phyloP scores from a whole-genome alignment of 2,113 vertebrate species.

The Circaetus cinerascens region DNA sequence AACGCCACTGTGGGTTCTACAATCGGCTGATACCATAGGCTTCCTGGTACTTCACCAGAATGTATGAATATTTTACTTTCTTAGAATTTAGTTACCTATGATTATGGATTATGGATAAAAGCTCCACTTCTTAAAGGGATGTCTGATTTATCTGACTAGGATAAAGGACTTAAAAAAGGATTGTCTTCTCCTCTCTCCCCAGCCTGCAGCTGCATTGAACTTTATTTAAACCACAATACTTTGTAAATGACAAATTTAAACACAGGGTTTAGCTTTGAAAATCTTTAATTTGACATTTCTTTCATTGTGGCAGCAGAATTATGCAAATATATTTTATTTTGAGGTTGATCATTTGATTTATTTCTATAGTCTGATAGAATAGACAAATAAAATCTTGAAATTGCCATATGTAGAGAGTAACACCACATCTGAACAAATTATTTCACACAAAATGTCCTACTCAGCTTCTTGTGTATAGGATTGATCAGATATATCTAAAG shows the following conservation, averaged over 20 bases:
- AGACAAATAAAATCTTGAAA: neutral
- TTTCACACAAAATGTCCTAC: neutral
- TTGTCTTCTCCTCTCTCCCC: neutral
- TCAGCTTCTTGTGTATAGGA: neutral
- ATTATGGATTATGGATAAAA: neutral
- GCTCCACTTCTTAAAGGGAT: neutral
- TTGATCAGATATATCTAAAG: neutral
- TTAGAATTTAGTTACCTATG: neutral
- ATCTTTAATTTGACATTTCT: neutral
- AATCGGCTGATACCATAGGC: neutral
- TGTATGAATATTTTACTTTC: neutral
- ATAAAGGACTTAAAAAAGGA: neutral
- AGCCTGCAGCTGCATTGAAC: neutral
- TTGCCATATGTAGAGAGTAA: neutral
- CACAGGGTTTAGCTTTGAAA: neutral
- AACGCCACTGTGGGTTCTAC: neutral
- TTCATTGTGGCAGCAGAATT: neutral
- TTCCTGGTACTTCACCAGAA: neutral
- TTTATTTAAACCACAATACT: neutral
- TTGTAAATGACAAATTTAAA: neutral
- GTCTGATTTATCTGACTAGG: neutral
- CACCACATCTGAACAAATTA: neutral
- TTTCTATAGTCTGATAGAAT: neutral
- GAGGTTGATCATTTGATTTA: neutral
- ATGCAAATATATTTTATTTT: neutral